Evolutionary conservation across 1,140 invertebrate species (phyloP), one percentile per base, ranked within the genome.

Genomic region (Marisa cornuarietis): DNA sequence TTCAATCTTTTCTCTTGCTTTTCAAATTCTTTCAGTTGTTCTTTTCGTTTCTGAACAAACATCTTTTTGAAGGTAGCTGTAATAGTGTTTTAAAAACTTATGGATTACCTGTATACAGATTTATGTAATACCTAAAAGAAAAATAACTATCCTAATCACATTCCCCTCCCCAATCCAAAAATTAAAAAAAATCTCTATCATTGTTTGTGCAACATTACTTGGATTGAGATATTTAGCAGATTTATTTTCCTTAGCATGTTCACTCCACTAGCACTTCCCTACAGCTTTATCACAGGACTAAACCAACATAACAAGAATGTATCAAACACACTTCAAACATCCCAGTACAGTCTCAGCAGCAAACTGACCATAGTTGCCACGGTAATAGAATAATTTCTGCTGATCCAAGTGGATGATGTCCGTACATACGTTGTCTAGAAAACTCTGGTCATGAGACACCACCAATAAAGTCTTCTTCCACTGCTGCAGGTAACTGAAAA

Each of bases 361-460:
- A 71, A 22, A 79, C 87, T 81, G 74, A 91, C 88, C 85, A 86
- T 99, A 99, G 92, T 99, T 99, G 83, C 98, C 98, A 91, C 98
- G 96, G 89, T 99, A 99, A 90, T 99, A 99, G 88, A 95, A 96
- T 14, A 99, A 91, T 90, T 99, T 99, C 85, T 96, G 95, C 82
- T 95, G 94, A 89, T 99, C 97, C 76, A 99, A 92, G 91, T 99
- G 98, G 81, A 99, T 97, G 69, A 99, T 97, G 92, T 99, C 98
- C 82, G 99, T 99, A 90, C 98, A 99, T 8, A 99, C 97, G 89
- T 99, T 99, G 89, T 99, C 98, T 78, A 99, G 94, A 92, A 99
- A 99, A 87, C 97, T 98, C 91, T 99, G 98, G 92, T 99, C 98
- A 93, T 99, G 98, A 86, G 98, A 99, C 18, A 99, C 98, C 79